phyloP scores from a whole-genome alignment of 1,140 invertebrate genomes.

The Helicoverpa armigera region DNA sequence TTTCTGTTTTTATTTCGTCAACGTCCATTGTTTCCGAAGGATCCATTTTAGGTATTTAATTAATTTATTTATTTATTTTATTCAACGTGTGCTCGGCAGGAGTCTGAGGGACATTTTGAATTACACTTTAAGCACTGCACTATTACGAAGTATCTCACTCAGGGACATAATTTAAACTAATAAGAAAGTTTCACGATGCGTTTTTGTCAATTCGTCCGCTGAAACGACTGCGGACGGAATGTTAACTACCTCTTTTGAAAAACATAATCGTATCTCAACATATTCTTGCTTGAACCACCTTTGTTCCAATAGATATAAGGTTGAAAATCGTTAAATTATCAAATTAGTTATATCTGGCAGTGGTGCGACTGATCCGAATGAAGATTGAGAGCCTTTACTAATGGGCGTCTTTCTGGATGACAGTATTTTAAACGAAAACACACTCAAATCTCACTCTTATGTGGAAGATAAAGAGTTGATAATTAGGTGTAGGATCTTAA shows the following conservation, averaged over 20 bases:
- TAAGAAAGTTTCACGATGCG: slow-evolving; percentile 76
- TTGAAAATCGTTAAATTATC: slow-evolving; percentile 55
- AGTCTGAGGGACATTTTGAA: slow-evolving; percentile 38
- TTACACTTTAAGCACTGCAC: slow-evolving; percentile 32
- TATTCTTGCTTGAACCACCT: slow-evolving; percentile 20
- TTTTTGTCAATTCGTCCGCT: slow-evolving; percentile 83
- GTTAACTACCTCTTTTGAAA: slow-evolving; percentile 77
- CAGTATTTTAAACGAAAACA: slow-evolving; percentile 65
- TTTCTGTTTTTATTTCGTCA: slow-evolving; percentile 64
- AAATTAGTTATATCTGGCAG: slow-evolving; percentile 65
- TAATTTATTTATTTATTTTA: slow-evolving; percentile 33
- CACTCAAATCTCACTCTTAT: slow-evolving; percentile 56
- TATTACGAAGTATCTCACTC: slow-evolving; percentile 51
- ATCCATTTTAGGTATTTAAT: slow-evolving; percentile 56
- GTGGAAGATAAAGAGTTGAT: slow-evolving; percentile 37
- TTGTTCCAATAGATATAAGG: slow-evolving; percentile 58
- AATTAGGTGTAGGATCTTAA: slow-evolving; percentile 62
- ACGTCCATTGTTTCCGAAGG: slow-evolving; percentile 62
- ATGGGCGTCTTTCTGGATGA: slow-evolving; percentile 83
- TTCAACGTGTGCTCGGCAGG: slow-evolving; percentile 12
- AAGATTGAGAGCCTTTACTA: slow-evolving; percentile 82
- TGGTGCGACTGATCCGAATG: slow-evolving; percentile 71
- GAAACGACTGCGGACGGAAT: slow-evolving; percentile 72
- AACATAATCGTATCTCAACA: slow-evolving; percentile 57
- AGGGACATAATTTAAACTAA: slow-evolving; percentile 80